Conservation (phyloP, 2,888 invertebrate species). For the Agapetus fuscipes region DNA sequence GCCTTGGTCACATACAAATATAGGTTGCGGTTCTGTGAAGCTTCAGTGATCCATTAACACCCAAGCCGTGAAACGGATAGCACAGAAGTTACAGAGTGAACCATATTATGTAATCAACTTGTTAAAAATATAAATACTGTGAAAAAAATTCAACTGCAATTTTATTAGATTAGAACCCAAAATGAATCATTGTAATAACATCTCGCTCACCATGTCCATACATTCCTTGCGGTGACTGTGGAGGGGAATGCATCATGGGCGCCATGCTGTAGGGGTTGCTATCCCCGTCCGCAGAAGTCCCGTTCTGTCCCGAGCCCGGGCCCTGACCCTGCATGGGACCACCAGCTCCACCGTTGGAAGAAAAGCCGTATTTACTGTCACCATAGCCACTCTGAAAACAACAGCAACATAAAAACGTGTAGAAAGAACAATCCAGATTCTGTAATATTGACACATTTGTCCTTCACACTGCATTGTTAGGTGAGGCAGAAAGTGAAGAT, state of each 20-base stretch:
- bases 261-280: constrained; percentile 22
- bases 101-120: too few species aligned
- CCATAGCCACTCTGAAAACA: constrained; percentile 38
- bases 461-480: too few species aligned
- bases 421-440: not conserved
- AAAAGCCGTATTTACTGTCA: constrained; percentile 57
- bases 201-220: constrained; percentile 50
- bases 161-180: too few species aligned
- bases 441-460: not conserved
- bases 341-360: constrained; percentile 36
- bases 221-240: constrained; percentile 41
- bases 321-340: constrained; percentile 6
- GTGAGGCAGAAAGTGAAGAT: too few species aligned
- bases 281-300: constrained; percentile 11
- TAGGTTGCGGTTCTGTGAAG: too few species aligned
- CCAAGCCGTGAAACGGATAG: too few species aligned
- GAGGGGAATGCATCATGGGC: constrained; percentile 39
- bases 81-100: too few species aligned
- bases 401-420: not conserved
- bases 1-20: too few species aligned
- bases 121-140: too few species aligned
- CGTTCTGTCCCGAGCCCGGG: constrained; percentile 4
- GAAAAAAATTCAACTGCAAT: too few species aligned
- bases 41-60: too few species aligned
- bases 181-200: too few species aligned